phyloP scores from a whole-genome alignment of 2,113 vertebrate species.

The Colius striatus region DNA sequence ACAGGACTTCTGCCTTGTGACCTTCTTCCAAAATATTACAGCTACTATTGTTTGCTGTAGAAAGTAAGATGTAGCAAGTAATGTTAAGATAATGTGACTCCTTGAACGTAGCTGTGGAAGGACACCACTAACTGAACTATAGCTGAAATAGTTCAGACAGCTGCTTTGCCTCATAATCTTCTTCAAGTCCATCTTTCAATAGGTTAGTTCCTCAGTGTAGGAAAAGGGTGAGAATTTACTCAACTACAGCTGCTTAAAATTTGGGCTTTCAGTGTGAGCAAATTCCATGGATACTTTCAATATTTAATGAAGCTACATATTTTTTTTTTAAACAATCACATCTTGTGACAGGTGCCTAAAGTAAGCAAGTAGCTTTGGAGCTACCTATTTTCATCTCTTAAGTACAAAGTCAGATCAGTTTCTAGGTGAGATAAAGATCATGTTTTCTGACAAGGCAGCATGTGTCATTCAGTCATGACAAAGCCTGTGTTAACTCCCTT shows the following conservation, averaged over 20 bases:
- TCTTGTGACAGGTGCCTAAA: neutral
- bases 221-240: neutral
- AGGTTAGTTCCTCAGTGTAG: neutral
- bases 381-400: neutral
- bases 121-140: neutral
- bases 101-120: neutral
- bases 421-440: neutral
- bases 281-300: neutral
- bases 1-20: neutral
- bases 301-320: neutral
- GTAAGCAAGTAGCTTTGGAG: neutral
- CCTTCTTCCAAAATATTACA: neutral
- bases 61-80: neutral
- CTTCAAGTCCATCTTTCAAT: neutral
- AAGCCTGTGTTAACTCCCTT: neutral
- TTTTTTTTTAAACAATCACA: neutral
- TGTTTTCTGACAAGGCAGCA: neutral
- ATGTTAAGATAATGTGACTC: neutral
- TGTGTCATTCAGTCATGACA: neutral
- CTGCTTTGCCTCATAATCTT: neutral
- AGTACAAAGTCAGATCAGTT: neutral
- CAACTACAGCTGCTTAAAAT: neutral
- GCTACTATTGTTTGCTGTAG: neutral
- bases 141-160: neutral
- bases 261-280: neutral